Evolutionary conservation across 2,113 vertebrate genomes (phyloP).

Genomic region (Saguinus imperator): DNA sequence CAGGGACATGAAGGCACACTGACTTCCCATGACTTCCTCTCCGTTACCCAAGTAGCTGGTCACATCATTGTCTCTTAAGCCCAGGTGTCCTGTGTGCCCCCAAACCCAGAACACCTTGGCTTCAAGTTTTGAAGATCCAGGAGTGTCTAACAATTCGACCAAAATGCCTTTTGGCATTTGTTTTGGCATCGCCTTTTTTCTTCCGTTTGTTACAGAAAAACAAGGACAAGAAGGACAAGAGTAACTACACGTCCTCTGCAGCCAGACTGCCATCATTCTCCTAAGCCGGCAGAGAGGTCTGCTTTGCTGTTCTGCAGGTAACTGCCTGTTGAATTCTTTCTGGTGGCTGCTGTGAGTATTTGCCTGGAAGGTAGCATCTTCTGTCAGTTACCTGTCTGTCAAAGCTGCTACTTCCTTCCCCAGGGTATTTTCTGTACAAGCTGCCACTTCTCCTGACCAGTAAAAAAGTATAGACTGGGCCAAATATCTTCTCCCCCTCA

Average conservation of each 20-base stretch:
- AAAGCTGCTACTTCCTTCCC: conserved; percentile 59
- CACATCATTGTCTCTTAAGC: not conserved
- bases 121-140: not conserved
- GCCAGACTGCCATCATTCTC: not conserved
- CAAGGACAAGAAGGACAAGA: not conserved
- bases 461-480: conserved; percentile 13
- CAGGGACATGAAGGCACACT: not conserved
- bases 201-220: not conserved
- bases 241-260: not conserved
- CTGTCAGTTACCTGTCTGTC: conserved; percentile 67
- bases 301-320: conserved; percentile 35
- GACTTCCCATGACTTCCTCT: not conserved
- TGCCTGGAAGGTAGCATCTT: conserved; percentile 54
- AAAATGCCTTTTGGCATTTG: no score
- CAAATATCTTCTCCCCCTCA: not conserved
- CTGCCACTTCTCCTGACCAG: conserved; percentile 58
- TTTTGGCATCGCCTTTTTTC: no score
- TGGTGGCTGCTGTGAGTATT: conserved; percentile 43
- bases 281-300: not conserved
- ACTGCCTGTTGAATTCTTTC: conserved; percentile 54
- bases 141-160: no score
- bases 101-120: not conserved
- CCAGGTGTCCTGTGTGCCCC: not conserved
- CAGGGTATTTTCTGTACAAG: conserved; percentile 59
- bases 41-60: not conserved